Evolutionary conservation across 2,888 invertebrate species (phyloP), one percentile per base, ranked within the genome.

Genomic region (Polylopha cassiicola): DNA sequence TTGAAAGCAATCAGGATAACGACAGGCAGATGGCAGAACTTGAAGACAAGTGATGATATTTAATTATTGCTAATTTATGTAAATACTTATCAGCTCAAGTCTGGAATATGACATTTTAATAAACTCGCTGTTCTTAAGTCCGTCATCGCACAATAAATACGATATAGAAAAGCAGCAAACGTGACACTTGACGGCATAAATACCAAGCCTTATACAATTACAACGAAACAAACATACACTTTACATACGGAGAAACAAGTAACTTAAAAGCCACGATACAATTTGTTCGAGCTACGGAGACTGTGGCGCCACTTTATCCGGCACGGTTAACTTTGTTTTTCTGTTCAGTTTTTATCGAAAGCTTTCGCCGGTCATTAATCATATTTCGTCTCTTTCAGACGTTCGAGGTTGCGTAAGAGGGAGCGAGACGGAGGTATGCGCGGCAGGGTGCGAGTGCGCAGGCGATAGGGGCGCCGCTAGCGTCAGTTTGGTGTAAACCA

Each of bases 281-380:
- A 18, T 18, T 11, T 4, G n/a, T 4, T n/a, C n/a, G n/a, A n/a
- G 9, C 3, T 8, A 4, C 3, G 3, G 2, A 2, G 6, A 7
- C 3, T 34, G 8, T 24, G 20, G 34, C 18, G 34, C 22, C 23
- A 14, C 33, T 28, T 34, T 39, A 15, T 22, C 14, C 39, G 10
- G 34, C 22, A 39, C 22, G 7, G 8, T 8, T 24, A 39, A 39
- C 23, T 29, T 39, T 6, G 39, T 17, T 11, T 4, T 13, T 34
- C 29, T 20, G 39, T 39, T 34, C 39, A 39, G 42, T 30, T 53
- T 49, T 47, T 43, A 44, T 42, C 41, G 39, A 62, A 56, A 65
- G 64, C 65, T 65, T 65, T 66, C 65, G 62, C 58, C 51, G 56
- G 48, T 55, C 56, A 65, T 65, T 58, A 58, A 66, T 63, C 65